Evolutionary conservation across 2,113 vertebrate species (phyloP).

Genomic region (Mastomys natalensis): DNA sequence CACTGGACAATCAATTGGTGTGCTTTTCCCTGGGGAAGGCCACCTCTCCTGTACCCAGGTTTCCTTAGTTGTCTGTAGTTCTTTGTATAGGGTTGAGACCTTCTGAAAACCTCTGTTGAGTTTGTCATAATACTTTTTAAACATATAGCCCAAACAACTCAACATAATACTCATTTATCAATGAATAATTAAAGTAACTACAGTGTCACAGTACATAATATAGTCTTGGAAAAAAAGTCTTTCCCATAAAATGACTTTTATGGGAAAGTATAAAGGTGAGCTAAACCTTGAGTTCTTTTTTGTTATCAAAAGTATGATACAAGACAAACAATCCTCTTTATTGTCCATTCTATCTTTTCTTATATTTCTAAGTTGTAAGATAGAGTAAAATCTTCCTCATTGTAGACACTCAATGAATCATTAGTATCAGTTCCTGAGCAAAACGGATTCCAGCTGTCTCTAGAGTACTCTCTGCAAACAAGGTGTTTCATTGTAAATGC

Average conservation of each 20-base stretch:
- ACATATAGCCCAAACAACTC: not conserved
- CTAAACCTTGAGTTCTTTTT: not conserved
- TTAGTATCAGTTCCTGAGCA: not conserved
- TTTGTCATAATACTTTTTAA: not conserved
- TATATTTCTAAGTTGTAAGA: slow-evolving; percentile 5
- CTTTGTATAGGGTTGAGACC: not conserved
- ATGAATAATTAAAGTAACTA: not conserved
- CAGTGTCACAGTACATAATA: not conserved
- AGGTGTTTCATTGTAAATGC: not conserved
- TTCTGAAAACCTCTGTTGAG: not conserved
- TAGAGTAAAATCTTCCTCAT: not conserved
- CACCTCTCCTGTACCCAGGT: not conserved
- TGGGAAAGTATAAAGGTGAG: not conserved
- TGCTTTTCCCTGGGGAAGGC: not conserved
- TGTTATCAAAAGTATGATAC: not conserved
- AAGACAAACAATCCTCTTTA: not conserved
- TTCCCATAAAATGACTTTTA: no score
- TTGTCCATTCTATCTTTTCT: not conserved
- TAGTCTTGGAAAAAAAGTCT: not conserved
- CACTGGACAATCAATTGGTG: not conserved
- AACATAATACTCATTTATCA: not conserved
- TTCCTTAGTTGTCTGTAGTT: not conserved
- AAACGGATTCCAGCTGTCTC: not conserved
- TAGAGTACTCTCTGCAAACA: not conserved
- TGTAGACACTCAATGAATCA: not conserved